A percentile compares a stretch with the other conserved stretches of the same genome.
phyloP scores from a whole-genome alignment of 2,888 invertebrate genomes.

The Drosophila tanythrix region DNA sequence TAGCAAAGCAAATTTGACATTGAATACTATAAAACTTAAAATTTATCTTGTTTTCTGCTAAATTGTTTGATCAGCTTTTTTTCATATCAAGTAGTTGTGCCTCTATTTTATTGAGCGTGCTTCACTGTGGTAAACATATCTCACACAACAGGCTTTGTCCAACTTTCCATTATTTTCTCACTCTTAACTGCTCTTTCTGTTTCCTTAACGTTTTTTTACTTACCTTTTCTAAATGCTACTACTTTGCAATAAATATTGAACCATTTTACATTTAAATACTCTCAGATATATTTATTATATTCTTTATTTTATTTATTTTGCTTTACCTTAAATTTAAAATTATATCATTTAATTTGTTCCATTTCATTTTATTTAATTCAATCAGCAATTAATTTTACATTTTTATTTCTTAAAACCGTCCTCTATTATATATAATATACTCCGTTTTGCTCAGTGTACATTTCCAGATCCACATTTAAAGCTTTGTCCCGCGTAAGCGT shows the following conservation, averaged over 20 bases:
- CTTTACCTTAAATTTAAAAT: background rate
- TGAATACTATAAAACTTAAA: background rate
- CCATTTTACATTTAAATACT: background rate
- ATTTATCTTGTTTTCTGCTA: background rate
- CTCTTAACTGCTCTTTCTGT: background rate
- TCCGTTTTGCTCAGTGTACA: background rate
- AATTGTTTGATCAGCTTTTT: background rate
- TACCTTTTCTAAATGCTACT: background rate
- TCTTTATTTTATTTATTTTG: fast-evolving
- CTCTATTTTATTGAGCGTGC: background rate
- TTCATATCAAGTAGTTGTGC: background rate
- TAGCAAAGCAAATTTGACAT: background rate
- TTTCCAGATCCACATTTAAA: background rate
- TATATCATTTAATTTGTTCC: background rate
- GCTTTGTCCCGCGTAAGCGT: constrained; percentile 5
- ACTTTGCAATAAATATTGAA: background rate
- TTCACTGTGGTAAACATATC: background rate
- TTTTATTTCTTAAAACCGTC: background rate
- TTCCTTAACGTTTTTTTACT: background rate
- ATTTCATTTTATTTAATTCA: background rate
- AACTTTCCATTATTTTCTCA: background rate
- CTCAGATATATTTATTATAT: background rate
- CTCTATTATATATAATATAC: too few species aligned
- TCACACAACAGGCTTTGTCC: background rate
- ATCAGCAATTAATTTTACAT: too few species aligned